Base-by-base conservation (phyloP, 2,797 vertebrate genomes). In the Otus scops region DNA sequence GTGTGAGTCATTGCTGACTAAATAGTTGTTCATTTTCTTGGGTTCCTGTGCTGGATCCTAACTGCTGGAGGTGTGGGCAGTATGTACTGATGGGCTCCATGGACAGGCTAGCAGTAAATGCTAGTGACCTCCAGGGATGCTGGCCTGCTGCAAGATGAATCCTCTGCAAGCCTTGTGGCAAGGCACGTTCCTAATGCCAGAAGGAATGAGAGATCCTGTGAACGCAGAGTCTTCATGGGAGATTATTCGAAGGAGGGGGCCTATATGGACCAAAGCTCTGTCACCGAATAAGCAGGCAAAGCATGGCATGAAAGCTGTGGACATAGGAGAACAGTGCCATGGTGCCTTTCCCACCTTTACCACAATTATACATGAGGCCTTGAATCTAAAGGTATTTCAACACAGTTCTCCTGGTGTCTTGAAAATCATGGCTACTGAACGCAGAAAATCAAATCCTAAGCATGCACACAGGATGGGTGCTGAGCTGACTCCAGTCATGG, bases 301-400 rank as follows among this genome's bases (percentile, higher is more conserved):
- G 19, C 20, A 50, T 18, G n/a, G 9, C 21, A 57, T 18, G 57
- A 74, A 81, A 84, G 11, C 13, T 4, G 4, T 10, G 28, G 48
- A 65, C 12, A 28, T 2, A 11, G 14, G 36, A 48, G 27, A 89
- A 53, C 9, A 30, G 26, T 56, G 15, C 22, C 32, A 21, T 34
- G 15, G 30, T 69, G 32, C 19, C 22, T 87, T 81, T 85, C 32
- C 6, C 11, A 67, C 16, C 20, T 9, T 71, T 28, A 20, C 38
- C 0, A 0, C 20, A 64, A 9, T 36, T 53, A 30, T 6, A 6
- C 15, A 19, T 7, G 17, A 76, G 27, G 8, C 17, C 24, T 71
- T 76, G 60, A 76, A 56, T 53, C 47, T 69, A 65, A 83, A 80
- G 47, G 8, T 53, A 51, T 79, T 91, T 88, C 27, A 61, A 23